phyloP scores from a whole-genome alignment of 2,113 vertebrate species.

The Echinops telfairi region DNA sequence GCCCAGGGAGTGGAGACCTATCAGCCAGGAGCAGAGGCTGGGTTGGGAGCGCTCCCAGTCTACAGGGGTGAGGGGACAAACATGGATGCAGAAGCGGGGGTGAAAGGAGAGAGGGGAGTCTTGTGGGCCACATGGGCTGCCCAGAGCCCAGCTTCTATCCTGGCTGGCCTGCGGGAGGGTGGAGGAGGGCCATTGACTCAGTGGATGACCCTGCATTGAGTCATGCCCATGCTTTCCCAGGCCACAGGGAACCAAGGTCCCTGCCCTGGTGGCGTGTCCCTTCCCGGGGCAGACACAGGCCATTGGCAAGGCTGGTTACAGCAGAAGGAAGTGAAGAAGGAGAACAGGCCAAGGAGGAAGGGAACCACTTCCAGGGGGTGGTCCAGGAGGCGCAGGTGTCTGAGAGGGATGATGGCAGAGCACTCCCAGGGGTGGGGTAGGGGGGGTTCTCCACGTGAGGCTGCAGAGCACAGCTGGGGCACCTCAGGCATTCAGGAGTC shows the following conservation, averaged over 20 bases:
- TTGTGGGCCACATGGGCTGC: accelerated
- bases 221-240: neutral
- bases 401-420: neutral
- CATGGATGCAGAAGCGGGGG: neutral
- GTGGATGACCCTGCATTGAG: neutral
- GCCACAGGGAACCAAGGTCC: neutral
- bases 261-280: neutral
- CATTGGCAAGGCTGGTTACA: neutral
- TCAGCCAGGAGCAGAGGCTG: conserved; percentile 47
- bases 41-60: neutral
- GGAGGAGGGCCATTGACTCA: neutral
- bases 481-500: neutral
- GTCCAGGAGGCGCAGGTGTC: neutral
- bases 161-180: neutral
- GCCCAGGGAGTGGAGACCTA: neutral
- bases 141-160: neutral
- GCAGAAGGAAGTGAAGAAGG: neutral
- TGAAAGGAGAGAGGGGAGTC: neutral
- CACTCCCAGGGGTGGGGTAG: neutral
- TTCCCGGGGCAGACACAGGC: neutral
- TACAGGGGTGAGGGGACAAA: neutral
- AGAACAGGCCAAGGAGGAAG: neutral
- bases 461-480: no score
- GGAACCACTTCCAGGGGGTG: neutral
- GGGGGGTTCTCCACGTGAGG: neutral